phyloP scores from a whole-genome alignment of 2,797 vertebrate species.

The Carduelis carduelis region DNA sequence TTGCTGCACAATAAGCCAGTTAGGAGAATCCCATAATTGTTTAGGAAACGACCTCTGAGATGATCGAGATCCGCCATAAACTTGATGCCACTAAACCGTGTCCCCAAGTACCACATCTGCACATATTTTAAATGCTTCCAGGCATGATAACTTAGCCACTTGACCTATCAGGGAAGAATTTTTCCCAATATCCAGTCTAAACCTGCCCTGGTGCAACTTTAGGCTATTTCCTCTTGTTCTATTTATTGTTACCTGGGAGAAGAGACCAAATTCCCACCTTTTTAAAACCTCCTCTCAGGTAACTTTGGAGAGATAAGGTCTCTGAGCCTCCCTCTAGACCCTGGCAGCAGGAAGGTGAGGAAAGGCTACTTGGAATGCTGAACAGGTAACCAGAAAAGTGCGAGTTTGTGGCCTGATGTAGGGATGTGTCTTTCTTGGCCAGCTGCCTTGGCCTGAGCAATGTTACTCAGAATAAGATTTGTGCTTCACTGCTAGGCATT shows the following conservation, averaged over 20 bases:
- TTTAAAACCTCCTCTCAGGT: not conserved
- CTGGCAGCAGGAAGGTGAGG: not conserved
- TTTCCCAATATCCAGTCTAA: not conserved
- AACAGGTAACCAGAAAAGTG: not conserved
- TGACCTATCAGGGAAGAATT: not conserved
- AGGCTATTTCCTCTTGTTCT: not conserved
- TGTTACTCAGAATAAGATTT: not conserved
- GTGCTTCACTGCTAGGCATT: not conserved
- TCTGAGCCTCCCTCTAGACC: not conserved
- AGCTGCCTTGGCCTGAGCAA: not conserved
- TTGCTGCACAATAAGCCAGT: not conserved
- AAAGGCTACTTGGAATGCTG: not conserved
- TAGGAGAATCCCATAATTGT: not conserved
- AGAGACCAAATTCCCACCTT: not conserved
- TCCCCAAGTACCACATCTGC: not conserved
- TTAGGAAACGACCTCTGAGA: not conserved
- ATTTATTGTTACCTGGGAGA: not conserved
- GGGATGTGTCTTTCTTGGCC: not conserved
- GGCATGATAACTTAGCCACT: not conserved
- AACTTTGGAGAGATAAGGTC: not conserved
- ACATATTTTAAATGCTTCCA: not conserved
- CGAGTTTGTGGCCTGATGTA: not conserved
- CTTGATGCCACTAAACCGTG: not conserved
- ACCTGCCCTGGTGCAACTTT: not conserved
- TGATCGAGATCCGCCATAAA: rapidly evolving